Base-by-base conservation (phyloP, 2,888 invertebrate genomes). In the Heliconius cydno region DNA sequence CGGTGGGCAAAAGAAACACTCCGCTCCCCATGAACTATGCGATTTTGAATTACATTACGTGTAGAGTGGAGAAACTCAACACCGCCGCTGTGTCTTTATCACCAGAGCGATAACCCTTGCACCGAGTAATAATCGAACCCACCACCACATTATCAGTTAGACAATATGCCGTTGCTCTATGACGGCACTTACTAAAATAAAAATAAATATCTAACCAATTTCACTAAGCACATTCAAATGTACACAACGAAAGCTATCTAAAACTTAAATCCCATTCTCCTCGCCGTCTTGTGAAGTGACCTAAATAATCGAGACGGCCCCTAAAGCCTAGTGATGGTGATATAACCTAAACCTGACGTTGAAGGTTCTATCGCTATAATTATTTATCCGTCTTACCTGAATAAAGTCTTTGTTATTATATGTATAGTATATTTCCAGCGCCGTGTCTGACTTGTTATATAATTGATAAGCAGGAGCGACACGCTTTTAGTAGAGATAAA, bases 221-320 rank as follows among this genome's bases (percentile, higher is more conserved):
- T n/a, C 6, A 25, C 25, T 63, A n/a, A 63, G 9, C 46, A 63
- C 22, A 25, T 68, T 22, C n/a, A 38, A 34, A 38, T 38, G 3
- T 38, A 41, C 30, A 72, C 52, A 28, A 22, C 13, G 13, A 34
- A n/a, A 13, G 34, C 3, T 60, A 73, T n/a, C 34, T 34, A n/a
- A 73, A 28, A 75, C 41, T 38, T 38, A 65, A 65, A 38, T 46
- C 22, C 30, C 30, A 72, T 57, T 72, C 52, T 73, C 34, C 19
- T 25, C 15, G n/a, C 78, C 71, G 65, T 41, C 63, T 57, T 78
- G 71, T 38, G 66, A 63, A 73, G 57, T 71, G 78, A 80, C 80
- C 78, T 78, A 52, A 71, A 78, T 80, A 79, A 71, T 41, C 52
- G 10, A 65, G 77, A 52, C 63, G 25, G 41, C 25, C 41, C 25